Base-by-base conservation (phyloP, 2,797 vertebrate genomes). In the Gastrophryne carolinensis region DNA sequence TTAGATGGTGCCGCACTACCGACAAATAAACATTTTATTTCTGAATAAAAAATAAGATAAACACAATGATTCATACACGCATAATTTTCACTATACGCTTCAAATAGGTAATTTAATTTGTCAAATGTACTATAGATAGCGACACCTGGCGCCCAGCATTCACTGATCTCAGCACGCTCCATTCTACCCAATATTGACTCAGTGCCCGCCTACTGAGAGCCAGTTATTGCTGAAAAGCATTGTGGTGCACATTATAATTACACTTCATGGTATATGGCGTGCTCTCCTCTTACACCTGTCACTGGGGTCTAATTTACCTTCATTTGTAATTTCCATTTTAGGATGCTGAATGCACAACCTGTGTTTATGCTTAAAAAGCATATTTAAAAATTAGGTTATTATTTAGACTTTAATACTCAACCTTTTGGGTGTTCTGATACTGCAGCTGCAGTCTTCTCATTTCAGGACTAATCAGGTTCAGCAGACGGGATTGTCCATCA, bases 81-180 rank as follows among this genome's bases (percentile, higher is more conserved):
- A 49, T 24, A 24, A 49, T 49, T n/a, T 57, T 39, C 29, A 4
- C 1, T n/a, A 37, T 21, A 21, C 32, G 30, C 27, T 29, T 39
- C 49, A 12, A 37, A 47, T 39, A 24, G 21, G 44, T 75, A 60
- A 75, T 67, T 67, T 29, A 60, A 75, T 60, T 75, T 47, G 64
- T 21, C 29, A 67, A 52, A 60, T 67, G 63, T 32, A 74, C 60
- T 52, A 75, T 47, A 75, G 72, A 75, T 75, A 66, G 62, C 35
- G 67, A 32, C 17, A 52, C 41, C 39, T 23, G 19, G 39, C 58
- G 57, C 17, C 65, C 49, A 35, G 54, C 34, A 66, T 58, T 74
- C 53, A 39, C 19, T 52, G 61, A 75, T 75, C 63, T 50, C 52
- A 66, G 29, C 19, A 58, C 62, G 13, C 54, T 66, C 62, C 49